Conservation (phyloP, 2,888 invertebrate genomes). For the Cheilosia vernalis region DNA sequence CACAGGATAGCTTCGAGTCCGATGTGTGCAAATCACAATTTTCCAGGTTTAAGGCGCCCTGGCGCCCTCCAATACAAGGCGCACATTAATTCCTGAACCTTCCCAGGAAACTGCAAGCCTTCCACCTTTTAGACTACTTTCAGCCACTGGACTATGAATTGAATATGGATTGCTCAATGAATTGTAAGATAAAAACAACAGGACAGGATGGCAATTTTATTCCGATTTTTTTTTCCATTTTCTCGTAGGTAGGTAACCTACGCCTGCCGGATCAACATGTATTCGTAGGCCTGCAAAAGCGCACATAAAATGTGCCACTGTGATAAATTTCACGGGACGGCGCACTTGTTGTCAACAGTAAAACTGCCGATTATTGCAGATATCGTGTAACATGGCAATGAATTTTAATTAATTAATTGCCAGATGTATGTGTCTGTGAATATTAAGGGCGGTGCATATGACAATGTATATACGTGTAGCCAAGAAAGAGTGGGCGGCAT, state of each 20-base stretch:
- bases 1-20: too few species aligned
- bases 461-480: constrained; percentile 1
- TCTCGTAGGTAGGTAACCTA: background rate
- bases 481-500: constrained; percentile 37
- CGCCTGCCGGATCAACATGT: constrained; percentile 16
- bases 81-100: background rate
- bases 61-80: too few species aligned
- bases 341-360: constrained; percentile 68
- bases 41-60: too few species aligned
- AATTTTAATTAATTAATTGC: constrained; percentile 74
- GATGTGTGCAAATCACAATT: too few species aligned
- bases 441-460: constrained; percentile 18
- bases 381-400: constrained; percentile 71
- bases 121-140: constrained; percentile 17
- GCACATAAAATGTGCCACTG: constrained; percentile 36
- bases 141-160: constrained; percentile 16
- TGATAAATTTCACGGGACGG: constrained; percentile 58
- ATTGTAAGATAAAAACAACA: constrained; percentile 39
- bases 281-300: constrained; percentile 6
- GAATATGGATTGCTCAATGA: constrained; percentile 39
- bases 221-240: constrained; percentile 16
- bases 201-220: background rate
- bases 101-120: background rate
- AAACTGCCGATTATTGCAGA: constrained; percentile 71
- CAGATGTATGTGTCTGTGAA: constrained; percentile 34